Base-by-base conservation (phyloP, 2,797 vertebrate genomes). In the Gephyroberyx darwinii region DNA sequence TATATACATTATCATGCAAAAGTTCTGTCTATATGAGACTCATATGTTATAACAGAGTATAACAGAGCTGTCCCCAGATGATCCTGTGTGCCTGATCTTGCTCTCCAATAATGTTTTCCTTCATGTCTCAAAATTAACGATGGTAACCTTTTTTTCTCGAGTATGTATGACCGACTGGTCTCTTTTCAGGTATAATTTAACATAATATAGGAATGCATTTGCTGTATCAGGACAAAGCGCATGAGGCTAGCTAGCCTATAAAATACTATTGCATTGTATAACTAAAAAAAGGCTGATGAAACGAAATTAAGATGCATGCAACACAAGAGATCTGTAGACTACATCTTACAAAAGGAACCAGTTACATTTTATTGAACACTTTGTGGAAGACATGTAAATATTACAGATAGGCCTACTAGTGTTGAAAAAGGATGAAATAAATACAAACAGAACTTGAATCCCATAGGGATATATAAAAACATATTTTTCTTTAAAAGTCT, bases 381-480 rank as follows among this genome's bases (percentile, higher is more conserved):
- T 89, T 93, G 92, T 94, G 94, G 94, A 95, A 95, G 94, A 95
- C 94, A 94, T 94, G 92, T 94, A 95, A 94, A 94, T 93, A 93
- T 93, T 93, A 93, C 93, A 94, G 92, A 94, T 93, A 92, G 90
- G 90, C 91, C 91, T 92, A 93, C 94, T 94, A 94, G 93, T 94
- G 93, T 94, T 93, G 89, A 93, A 93, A 93, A 91, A 90, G 87
- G 87, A 90, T 91, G 71, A 94, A 95, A 94, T 94, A 95, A 95
- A 95, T 94, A 95, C 92, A 94, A 93, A 93, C 90, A 90, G 84
- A 92, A 93, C 84, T 92, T 90, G 85, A 89, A 97, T 99, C 98
- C 98, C 98, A 99, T 98, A 96, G 98, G 98, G 98, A 99, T 98
- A 95, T 97, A 93, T 96, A 93, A 95, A 95, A 94, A 94, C 94